Conservation (phyloP, 2,113 vertebrate species). For the Plestiodon gilberti region DNA sequence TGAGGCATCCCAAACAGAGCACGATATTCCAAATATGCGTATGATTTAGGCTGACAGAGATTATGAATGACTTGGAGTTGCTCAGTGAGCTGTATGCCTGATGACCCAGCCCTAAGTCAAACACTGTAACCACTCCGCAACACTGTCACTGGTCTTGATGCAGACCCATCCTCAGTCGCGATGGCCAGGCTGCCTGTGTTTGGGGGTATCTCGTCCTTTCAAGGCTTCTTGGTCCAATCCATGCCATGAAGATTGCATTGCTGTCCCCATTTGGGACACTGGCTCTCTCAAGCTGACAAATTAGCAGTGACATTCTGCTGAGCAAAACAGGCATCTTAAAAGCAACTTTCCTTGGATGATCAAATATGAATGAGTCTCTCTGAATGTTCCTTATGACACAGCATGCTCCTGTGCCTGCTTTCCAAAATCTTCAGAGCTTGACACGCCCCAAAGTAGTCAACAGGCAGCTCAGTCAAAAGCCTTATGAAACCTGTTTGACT, state of each 20-base stretch:
- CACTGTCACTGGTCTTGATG: neutral
- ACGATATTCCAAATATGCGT: no score
- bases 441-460: neutral
- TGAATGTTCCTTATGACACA: neutral
- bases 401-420: neutral
- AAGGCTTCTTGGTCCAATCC: neutral
- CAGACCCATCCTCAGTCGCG: no score
- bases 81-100: neutral
- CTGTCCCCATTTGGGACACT: neutral
- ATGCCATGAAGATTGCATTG: neutral
- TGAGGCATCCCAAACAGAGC: no score
- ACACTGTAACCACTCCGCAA: neutral
- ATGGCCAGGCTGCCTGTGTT: neutral
- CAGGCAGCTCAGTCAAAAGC: neutral
- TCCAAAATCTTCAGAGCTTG: neutral
- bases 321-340: neutral
- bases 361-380: conserved; percentile 10
- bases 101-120: neutral
- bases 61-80: no score
- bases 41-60: no score
- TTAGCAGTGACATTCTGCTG: neutral
- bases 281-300: neutral
- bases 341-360: neutral
- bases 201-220: neutral
- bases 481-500: neutral